phyloP scores from a whole-genome alignment of 2,888 invertebrate species.

The Meteorus colon region DNA sequence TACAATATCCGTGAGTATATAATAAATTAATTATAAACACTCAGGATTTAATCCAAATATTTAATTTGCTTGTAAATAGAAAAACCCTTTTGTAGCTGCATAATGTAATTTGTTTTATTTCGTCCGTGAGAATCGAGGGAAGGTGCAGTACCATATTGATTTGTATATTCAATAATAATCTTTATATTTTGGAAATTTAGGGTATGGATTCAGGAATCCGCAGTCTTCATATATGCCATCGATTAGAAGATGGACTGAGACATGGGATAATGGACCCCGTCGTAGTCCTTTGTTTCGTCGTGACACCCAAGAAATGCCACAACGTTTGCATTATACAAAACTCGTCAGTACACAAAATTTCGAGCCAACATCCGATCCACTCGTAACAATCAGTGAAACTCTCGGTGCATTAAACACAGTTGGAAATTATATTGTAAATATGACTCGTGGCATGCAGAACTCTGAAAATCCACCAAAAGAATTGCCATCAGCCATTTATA shows the following conservation, averaged over 20 bases:
- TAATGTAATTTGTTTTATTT: too few relatives aligned
- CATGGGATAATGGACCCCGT: slow-evolving; percentile 58
- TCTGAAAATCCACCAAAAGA: slow-evolving; percentile 74
- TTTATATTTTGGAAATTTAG: slow-evolving; percentile 32
- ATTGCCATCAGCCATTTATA: slow-evolving; percentile 84
- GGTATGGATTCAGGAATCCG: slow-evolving; percentile 53
- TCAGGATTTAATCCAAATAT: not conserved
- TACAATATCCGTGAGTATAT: slow-evolving; percentile 63
- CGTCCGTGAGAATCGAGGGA: too few relatives aligned
- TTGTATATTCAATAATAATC: not conserved
- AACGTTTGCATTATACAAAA: slow-evolving; percentile 59
- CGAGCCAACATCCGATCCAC: slow-evolving; percentile 63
- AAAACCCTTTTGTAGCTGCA: too few relatives aligned
- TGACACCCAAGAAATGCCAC: slow-evolving; percentile 60
- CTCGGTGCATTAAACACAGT: slow-evolving; percentile 89
- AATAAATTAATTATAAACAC: not conserved
- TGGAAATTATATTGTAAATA: slow-evolving; percentile 88
- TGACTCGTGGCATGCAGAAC: slow-evolving; percentile 76
- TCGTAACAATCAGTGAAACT: slow-evolving; percentile 77
- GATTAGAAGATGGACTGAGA: slow-evolving; percentile 59
- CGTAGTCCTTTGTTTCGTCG: slow-evolving; percentile 58
- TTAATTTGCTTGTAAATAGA: too few relatives aligned
- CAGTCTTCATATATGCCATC: slow-evolving; percentile 49
- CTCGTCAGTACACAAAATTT: slow-evolving; percentile 45
- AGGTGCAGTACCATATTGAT: too few relatives aligned